Evolutionary conservation across 2,113 vertebrate species (phyloP).

Genomic region (Hydropotes inermis): DNA sequence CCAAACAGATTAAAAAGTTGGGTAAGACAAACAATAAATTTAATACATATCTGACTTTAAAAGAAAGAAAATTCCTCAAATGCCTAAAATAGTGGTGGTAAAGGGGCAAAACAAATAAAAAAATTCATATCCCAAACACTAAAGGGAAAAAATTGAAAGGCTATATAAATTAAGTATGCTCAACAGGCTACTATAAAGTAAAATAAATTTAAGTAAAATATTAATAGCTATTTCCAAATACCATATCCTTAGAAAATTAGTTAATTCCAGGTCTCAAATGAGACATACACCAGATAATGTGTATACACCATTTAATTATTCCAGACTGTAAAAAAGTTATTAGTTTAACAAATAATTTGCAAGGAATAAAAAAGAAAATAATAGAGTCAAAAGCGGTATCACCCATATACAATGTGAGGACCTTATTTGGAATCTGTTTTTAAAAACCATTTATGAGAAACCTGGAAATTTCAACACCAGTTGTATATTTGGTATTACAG

Average conservation of each 20-base stretch:
- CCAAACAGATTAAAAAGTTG: slow-evolving; percentile 40
- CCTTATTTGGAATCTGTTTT: background rate
- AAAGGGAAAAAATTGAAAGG: background rate
- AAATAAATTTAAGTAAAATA: background rate
- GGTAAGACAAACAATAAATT: background rate
- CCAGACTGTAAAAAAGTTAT: background rate
- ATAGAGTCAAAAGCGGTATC: background rate
- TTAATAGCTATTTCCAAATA: slow-evolving; percentile 11
- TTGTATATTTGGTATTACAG: background rate
- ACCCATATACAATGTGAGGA: background rate
- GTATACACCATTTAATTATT: slow-evolving; percentile 3
- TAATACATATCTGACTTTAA: slow-evolving; percentile 31
- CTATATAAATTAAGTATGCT: background rate
- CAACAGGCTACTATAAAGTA: background rate
- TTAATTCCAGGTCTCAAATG: background rate
- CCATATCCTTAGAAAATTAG: background rate
- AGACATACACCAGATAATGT: background rate
- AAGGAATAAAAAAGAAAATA: background rate
- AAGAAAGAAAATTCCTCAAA: slow-evolving; percentile 25
- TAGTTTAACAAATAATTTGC: background rate
- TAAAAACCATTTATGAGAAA: background rate
- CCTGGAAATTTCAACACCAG: background rate
- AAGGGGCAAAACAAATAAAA: background rate
- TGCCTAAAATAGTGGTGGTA: background rate
- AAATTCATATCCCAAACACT: background rate